A percentile compares a stretch with the other conserved stretches of the same genome.
These are phyloP conservation scores for Thalpophila matura DNA, from an alignment of 2,888 invertebrate species.

Conservation along the genomic window DNA sequence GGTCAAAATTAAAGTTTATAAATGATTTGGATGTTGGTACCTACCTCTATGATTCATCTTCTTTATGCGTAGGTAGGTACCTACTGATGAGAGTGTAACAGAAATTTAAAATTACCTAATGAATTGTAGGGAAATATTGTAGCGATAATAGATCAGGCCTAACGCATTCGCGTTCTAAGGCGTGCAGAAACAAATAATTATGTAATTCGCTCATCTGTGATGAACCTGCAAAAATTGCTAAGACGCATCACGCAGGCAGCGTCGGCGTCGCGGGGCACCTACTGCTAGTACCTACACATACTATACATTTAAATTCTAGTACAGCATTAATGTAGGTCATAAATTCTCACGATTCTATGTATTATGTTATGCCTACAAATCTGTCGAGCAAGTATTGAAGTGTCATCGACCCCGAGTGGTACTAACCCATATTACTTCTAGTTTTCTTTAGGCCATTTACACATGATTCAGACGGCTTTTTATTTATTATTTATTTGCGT, in stretches of 20 bases:
- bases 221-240: neutral
- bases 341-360: constrained; percentile 71
- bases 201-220: no score
- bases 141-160: no score
- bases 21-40: no score
- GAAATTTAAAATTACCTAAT: no score
- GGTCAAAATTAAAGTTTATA: no score
- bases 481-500: constrained; percentile 23
- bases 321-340: constrained; percentile 68
- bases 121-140: neutral
- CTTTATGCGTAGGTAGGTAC: no score
- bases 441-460: constrained; percentile 49
- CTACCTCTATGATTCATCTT: no score
- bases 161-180: no score
- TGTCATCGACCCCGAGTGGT: constrained; percentile 62
- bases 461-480: constrained; percentile 41
- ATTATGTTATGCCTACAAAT: constrained; percentile 70
- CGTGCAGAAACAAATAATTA: no score
- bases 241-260: neutral
- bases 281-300: constrained; percentile 20
- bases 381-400: constrained; percentile 61
- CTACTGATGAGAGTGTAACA: no score
- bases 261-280: constrained; percentile 15
- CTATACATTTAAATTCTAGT: constrained; percentile 65
- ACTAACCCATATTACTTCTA: constrained; percentile 59